Conservation (phyloP, 2,888 invertebrate genomes). For the Caenorhabditis sp. region DNA sequence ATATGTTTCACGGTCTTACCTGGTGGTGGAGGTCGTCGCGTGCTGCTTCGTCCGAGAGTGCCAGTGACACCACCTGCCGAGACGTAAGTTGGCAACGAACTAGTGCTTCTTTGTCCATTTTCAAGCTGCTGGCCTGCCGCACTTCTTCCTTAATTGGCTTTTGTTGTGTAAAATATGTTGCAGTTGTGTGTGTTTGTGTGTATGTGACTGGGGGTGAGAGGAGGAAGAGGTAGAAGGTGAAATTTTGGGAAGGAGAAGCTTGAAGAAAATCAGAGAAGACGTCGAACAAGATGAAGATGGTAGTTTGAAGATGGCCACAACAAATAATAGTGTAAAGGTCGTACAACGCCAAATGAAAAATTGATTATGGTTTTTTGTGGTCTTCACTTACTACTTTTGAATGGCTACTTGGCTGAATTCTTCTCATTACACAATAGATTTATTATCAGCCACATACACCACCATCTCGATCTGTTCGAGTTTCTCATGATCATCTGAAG, state of each 20-base stretch:
- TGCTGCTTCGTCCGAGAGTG: slow-evolving; percentile 56
- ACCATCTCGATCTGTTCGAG: slow-evolving; percentile 12
- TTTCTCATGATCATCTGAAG: slow-evolving; percentile 17
- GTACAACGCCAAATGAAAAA: slow-evolving; percentile 47
- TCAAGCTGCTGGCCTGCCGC: slow-evolving; percentile 63
- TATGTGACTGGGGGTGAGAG: slow-evolving; percentile 9
- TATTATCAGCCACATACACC: slow-evolving; percentile 12
- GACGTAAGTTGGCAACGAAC: slow-evolving; percentile 65
- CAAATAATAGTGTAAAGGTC: slow-evolving; percentile 63
- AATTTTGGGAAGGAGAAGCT: slow-evolving; percentile 21
- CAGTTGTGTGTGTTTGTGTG: slow-evolving; percentile 25
- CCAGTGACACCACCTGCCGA: slow-evolving; percentile 56
- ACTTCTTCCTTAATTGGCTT: slow-evolving; percentile 70
- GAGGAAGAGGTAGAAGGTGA: slow-evolving; percentile 4
- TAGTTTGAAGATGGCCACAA: slow-evolving; percentile 51
- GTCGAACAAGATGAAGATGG: slow-evolving; percentile 25
- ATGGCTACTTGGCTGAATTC: slow-evolving; percentile 55
- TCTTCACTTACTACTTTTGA: slow-evolving; percentile 23
- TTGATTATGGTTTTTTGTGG: slow-evolving; percentile 53
- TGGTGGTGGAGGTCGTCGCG: slow-evolving; percentile 67
- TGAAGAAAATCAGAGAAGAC: slow-evolving; percentile 44
- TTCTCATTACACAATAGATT: slow-evolving; percentile 31
- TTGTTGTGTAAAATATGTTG: slow-evolving; percentile 67
- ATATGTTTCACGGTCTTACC: slow-evolving; percentile 44
- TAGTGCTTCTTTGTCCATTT: slow-evolving; percentile 69